A percentile compares a stretch with the other conserved stretches of the same genome.
phyloP scores from a whole-genome alignment of 2,888 invertebrate species.

The Ischnura elegans region DNA sequence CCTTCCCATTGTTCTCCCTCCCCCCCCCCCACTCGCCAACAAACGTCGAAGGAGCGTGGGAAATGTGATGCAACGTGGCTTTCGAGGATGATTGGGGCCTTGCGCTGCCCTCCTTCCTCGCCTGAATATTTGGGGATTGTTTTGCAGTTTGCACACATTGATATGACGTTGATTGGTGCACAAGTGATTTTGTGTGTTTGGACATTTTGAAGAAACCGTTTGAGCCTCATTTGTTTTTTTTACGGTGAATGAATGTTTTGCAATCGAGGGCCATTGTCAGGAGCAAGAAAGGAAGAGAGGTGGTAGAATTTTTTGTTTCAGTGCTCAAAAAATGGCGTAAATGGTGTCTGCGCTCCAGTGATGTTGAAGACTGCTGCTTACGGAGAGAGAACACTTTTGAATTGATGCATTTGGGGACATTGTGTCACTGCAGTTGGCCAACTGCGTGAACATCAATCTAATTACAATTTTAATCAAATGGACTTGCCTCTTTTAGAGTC shows the following conservation, averaged over 20 bases:
- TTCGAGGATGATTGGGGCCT: too few relatives aligned
- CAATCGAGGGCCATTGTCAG: neutral
- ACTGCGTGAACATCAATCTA: neutral
- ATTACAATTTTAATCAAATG: neutral
- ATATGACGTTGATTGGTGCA: conserved; percentile 2
- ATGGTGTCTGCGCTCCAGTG: neutral
- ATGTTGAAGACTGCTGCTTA: neutral
- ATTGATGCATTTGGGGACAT: neutral
- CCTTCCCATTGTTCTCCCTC: neutral
- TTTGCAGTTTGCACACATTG: neutral
- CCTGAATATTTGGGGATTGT: neutral
- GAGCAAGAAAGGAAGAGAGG: neutral
- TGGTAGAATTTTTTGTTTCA: neutral
- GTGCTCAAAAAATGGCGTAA: conserved; percentile 4
- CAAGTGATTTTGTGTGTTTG: neutral
- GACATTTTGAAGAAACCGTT: neutral
- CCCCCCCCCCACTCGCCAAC: neutral
- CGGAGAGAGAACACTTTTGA: neutral
- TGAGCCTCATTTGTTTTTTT: neutral
- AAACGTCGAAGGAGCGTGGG: neutral
- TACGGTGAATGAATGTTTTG: neutral
- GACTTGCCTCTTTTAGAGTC: neutral
- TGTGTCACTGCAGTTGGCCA: neutral
- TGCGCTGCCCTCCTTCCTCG: too few relatives aligned
- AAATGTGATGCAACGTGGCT: neutral